Evolutionary conservation across 1,140 invertebrate genomes (phyloP).

Genomic region (Cydia amplana): DNA sequence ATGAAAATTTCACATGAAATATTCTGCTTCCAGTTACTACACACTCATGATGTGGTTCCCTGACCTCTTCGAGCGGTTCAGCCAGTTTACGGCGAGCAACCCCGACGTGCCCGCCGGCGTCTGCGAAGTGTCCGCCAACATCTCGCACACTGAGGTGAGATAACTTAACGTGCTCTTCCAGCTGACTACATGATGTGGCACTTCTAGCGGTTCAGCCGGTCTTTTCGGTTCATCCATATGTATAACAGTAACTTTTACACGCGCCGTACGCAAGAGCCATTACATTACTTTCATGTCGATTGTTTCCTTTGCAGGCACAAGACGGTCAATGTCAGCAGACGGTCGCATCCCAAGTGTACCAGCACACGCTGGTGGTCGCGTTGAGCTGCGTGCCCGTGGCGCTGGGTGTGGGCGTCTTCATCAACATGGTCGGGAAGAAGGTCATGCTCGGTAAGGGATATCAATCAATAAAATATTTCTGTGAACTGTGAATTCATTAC

Average conservation of each 20-base stretch:
- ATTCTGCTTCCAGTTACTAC: constrained; percentile 80
- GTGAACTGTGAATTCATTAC: too few relatives aligned
- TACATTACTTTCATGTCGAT: too few relatives aligned
- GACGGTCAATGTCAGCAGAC: constrained; percentile 47
- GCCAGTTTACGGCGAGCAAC: constrained; percentile 77
- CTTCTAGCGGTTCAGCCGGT: constrained; percentile 81
- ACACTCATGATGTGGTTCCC: constrained; percentile 86
- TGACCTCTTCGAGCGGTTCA: constrained; percentile 83
- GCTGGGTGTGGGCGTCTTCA: constrained; percentile 78
- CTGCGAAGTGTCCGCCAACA: constrained; percentile 77
- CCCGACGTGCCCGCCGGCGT: constrained; percentile 79
- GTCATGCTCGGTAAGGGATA: constrained; percentile 69
- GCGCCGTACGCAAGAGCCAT: too few relatives aligned
- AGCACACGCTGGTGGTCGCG: constrained; percentile 79
- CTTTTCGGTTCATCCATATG: too few relatives aligned
- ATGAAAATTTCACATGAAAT: neutral
- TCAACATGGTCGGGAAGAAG: constrained; percentile 81
- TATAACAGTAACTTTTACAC: too few relatives aligned
- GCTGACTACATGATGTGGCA: constrained; percentile 80
- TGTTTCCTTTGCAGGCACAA: constrained; percentile 38
- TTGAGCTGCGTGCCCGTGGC: constrained; percentile 80
- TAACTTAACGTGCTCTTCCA: neutral
- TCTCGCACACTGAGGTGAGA: constrained; percentile 37
- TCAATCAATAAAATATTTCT: too few relatives aligned
- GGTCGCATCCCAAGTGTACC: constrained; percentile 63